These are phyloP conservation scores for Lepidurus packardi DNA, from an alignment of 1,140 invertebrate species.

Conservation along the genomic window DNA sequence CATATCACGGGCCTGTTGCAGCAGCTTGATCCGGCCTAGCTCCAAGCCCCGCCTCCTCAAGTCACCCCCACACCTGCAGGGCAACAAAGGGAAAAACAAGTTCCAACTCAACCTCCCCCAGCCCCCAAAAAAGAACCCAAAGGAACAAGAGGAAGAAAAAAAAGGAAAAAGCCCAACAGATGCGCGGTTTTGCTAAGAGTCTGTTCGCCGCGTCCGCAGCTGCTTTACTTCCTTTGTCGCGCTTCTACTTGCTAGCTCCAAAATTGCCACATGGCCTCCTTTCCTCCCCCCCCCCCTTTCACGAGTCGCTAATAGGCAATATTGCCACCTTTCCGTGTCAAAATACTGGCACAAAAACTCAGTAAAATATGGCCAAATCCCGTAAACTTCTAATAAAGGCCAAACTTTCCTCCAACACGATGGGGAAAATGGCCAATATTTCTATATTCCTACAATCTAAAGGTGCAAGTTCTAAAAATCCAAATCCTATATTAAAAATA, in stretches of 20 bases:
- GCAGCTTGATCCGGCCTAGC: not conserved
- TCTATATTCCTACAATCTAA: too few relatives aligned
- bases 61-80: not conserved
- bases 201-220: not conserved
- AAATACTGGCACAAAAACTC: not conserved
- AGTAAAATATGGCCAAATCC: not conserved
- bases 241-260: not conserved
- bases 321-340: not conserved
- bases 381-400: not conserved
- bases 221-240: constrained; percentile 14
- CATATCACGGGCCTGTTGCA: not conserved
- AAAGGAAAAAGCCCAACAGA: not conserved
- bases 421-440: too few relatives aligned
- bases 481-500: too few relatives aligned
- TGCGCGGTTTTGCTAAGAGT: not conserved
- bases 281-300: not conserved
- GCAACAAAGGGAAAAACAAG: not conserved
- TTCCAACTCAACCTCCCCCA: not conserved
- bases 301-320: not conserved
- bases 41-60: not conserved
- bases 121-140: not conserved
- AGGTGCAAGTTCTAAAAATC: too few relatives aligned
- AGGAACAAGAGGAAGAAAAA: not conserved
- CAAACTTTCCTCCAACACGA: not conserved
- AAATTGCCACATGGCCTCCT: constrained; percentile 2